These are phyloP conservation scores for Amblyjoppa fuscipennis DNA, from an alignment of 2,888 invertebrate genomes.

Conservation along the genomic window DNA sequence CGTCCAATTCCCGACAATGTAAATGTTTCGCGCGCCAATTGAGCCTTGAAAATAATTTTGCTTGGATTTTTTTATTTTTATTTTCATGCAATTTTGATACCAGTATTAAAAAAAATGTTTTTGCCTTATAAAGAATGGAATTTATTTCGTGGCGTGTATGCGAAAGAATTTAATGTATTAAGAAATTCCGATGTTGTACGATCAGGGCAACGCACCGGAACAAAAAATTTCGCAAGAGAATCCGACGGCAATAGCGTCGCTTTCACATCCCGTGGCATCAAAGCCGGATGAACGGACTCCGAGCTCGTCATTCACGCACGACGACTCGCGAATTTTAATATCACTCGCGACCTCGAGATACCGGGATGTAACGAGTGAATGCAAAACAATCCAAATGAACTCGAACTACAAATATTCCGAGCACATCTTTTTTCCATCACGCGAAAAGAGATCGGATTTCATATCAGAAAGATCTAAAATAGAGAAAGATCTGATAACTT, in stretches of 20 bases:
- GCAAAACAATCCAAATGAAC: conserved; percentile 30
- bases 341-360: conserved; percentile 59
- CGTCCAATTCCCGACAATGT: not conserved
- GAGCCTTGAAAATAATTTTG: not conserved
- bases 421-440: not conserved
- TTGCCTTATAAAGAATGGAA: not conserved
- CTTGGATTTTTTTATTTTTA: not conserved
- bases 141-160: not conserved
- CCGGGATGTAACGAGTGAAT: conserved; percentile 48
- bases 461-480: not conserved
- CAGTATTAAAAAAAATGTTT: not conserved
- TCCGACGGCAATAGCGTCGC: conserved; percentile 51
- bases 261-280: conserved; percentile 62
- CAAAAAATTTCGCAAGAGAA: conserved; percentile 31
- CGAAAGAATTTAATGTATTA: not conserved
- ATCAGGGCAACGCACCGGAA: not conserved
- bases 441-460: not conserved
- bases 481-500: not conserved
- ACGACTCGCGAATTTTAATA: conserved; percentile 64
- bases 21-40: not conserved
- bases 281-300: conserved; percentile 57
- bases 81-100: not conserved
- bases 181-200: not conserved
- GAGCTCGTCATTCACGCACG: conserved; percentile 61
- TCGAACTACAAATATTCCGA: not conserved